A percentile compares a stretch with the other conserved stretches of the same genome.
Evolutionary conservation across 1,140 invertebrate species (phyloP).

Genomic region (Uloborus diversus): DNA sequence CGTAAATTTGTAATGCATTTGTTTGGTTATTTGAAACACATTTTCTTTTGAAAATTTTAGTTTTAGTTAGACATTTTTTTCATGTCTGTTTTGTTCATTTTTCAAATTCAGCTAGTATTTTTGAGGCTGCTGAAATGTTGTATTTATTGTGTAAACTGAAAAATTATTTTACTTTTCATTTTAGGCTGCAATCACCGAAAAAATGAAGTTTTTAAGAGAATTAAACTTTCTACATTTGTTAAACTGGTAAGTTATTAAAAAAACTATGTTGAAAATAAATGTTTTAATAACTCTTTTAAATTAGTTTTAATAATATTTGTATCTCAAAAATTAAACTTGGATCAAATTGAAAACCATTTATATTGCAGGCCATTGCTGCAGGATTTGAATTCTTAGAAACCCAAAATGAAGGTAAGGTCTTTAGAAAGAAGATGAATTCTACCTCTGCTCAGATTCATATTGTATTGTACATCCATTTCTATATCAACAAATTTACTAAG

Average conservation of each 20-base stretch:
- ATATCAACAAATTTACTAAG: too few relatives aligned
- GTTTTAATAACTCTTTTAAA: not conserved
- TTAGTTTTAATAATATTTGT: not conserved
- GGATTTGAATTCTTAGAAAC: not conserved
- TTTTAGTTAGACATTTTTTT: too few relatives aligned
- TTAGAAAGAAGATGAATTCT: not conserved
- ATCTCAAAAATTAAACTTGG: not conserved
- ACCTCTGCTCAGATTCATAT: not conserved
- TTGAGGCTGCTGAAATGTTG: not conserved
- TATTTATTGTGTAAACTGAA: not conserved
- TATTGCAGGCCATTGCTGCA: not conserved
- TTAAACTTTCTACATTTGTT: slow-evolving; percentile 68
- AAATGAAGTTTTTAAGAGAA: slow-evolving; percentile 70
- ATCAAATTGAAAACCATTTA: not conserved
- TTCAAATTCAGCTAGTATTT: not conserved
- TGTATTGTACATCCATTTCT: too few relatives aligned
- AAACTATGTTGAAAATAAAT: too few relatives aligned
- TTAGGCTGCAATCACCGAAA: slow-evolving; percentile 8
- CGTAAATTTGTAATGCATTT: too few relatives aligned
- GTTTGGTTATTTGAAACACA: too few relatives aligned
- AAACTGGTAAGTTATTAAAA: slow-evolving; percentile 67
- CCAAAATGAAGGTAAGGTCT: not conserved
- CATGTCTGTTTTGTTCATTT: too few relatives aligned
- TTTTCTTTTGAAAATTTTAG: too few relatives aligned
- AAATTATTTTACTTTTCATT: slow-evolving; percentile 2